A percentile compares a stretch with the other conserved stretches of the same genome.
Evolutionary conservation across 2,797 vertebrate species (phyloP).

Genomic region (Neosalanx taihuensis): DNA sequence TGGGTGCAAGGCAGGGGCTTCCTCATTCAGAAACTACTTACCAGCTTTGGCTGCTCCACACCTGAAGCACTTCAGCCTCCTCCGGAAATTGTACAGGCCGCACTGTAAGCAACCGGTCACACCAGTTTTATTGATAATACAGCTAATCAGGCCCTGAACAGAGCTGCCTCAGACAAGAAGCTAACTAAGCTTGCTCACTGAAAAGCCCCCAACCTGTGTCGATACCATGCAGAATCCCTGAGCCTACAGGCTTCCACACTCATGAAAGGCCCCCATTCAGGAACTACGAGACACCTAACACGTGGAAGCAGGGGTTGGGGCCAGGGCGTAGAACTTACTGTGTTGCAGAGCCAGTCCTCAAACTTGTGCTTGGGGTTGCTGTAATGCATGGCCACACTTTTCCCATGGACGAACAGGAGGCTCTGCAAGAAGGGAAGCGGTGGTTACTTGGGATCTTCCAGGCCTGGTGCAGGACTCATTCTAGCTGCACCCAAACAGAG

Average conservation of each 20-base stretch:
- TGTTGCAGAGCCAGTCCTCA: slow-evolving; percentile 99
- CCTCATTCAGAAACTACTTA: slow-evolving; percentile 75
- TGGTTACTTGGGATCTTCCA: slow-evolving; percentile 74
- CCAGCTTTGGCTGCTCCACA: slow-evolving; percentile 97
- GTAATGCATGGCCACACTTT: slow-evolving; percentile 97
- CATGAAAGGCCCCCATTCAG: slow-evolving; percentile 26
- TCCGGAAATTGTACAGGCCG: slow-evolving; percentile 99
- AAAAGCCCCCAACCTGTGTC: background rate
- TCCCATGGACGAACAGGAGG: slow-evolving; percentile 93
- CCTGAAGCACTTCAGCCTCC: slow-evolving; percentile 99
- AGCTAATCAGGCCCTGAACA: slow-evolving; percentile 68
- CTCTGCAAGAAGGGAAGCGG: slow-evolving; percentile 88
- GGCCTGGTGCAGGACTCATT: slow-evolving; percentile 61
- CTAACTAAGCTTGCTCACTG: slow-evolving; percentile 43
- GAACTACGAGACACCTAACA: slow-evolving; percentile 18
- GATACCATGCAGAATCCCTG: slow-evolving; percentile 4
- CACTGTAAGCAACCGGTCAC: slow-evolving; percentile 88
- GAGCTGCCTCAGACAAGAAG: slow-evolving; percentile 65
- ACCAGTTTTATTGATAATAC: slow-evolving; percentile 74
- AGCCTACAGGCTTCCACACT: background rate
- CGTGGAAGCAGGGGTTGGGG: background rate
- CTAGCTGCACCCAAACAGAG: slow-evolving; percentile 77
- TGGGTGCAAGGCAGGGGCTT: slow-evolving; percentile 57
- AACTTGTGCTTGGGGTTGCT: slow-evolving; percentile 97
- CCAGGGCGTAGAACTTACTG: slow-evolving; percentile 74